Evolutionary conservation across 2,888 invertebrate species (phyloP), one percentile per base, ranked within the genome.

Genomic region (Ariolimax columbianus): DNA sequence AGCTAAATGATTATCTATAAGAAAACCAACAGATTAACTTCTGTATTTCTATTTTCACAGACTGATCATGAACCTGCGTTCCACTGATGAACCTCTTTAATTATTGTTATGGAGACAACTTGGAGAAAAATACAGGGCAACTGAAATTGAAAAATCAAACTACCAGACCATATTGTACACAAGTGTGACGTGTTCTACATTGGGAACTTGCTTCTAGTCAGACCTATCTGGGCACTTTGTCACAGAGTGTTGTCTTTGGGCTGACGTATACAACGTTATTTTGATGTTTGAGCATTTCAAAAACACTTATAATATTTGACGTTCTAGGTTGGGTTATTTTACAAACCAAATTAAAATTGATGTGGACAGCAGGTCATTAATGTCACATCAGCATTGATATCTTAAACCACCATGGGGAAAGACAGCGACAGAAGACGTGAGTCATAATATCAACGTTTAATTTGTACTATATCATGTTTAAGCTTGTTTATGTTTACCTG

Each of bases 391-490:
- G 26, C 17, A 3, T 23, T 47, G 47, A 6, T 14, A 47, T 47
- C 47, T 47, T 6, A 63, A 7, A 63, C n/a, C 59, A 63, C 14
- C 40, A 83, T 83, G 83, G 83, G 83, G 11, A 79, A 84, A 59
- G 84, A 84, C 59, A 72, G 68, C 43, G 84, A 83, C n/a, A 77
- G 47, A 77, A 66, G 77, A 77, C 70, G 83, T 82, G 38, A 82
- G 82, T 75, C 1, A 6, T 68, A 4, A 33, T 33, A 75, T 11
- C 30, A 6, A 26, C 47, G 14, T 14, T 47, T 11, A 47, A 11
- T 47, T 47, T 47, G 47, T 47, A 11, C 47, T 47, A 47, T 11
- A 47, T 47, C 14, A 47, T n/a, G n/a, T n/a, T n/a, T n/a, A n/a
- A n/a, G n/a, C n/a, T n/a, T n/a, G n/a, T n/a, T n/a, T n/a, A n/a